Percentiles rank a stretch among this genome's conserved stretches.
These are phyloP conservation scores for Tinea pellionella DNA, from an alignment of 2,888 invertebrate species.

Conservation along the genomic window DNA sequence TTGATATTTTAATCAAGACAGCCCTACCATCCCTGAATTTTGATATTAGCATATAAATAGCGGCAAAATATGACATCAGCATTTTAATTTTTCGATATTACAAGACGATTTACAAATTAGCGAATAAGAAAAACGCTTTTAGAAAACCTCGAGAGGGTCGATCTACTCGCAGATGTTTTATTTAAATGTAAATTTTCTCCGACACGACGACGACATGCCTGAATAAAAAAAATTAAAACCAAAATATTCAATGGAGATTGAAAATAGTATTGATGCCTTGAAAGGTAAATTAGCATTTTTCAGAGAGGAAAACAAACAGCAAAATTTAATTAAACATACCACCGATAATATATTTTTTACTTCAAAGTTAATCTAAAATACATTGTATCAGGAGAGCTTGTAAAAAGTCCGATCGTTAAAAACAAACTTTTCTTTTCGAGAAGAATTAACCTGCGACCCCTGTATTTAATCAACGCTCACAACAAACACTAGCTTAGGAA, in stretches of 20 bases:
- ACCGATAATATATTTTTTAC: too few relatives aligned
- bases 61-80: conserved; percentile 67
- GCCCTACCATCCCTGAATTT: conserved; percentile 33
- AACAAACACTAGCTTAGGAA: conserved; percentile 43
- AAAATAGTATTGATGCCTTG: conserved; percentile 19
- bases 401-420: conserved; percentile 5
- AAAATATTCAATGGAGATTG: conserved; percentile 48
- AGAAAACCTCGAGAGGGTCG: conserved; percentile 59
- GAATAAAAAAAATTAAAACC: conserved; percentile 50
- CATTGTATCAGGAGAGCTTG: not conserved
- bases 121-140: conserved; percentile 60
- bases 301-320: not conserved
- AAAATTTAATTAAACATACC: too few relatives aligned
- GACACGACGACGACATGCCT: conserved; percentile 52
- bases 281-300: not conserved
- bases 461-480: conserved; percentile 60
- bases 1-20: conserved; percentile 61
- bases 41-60: conserved; percentile 65
- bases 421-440: conserved; percentile 26
- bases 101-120: conserved; percentile 68
- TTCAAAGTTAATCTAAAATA: too few relatives aligned
- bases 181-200: conserved; percentile 66
- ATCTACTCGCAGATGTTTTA: conserved; percentile 63
- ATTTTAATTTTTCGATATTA: conserved; percentile 69
- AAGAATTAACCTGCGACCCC: conserved; percentile 52